phyloP scores from a whole-genome alignment of 2,797 vertebrate genomes.

The Spea hammondii region DNA sequence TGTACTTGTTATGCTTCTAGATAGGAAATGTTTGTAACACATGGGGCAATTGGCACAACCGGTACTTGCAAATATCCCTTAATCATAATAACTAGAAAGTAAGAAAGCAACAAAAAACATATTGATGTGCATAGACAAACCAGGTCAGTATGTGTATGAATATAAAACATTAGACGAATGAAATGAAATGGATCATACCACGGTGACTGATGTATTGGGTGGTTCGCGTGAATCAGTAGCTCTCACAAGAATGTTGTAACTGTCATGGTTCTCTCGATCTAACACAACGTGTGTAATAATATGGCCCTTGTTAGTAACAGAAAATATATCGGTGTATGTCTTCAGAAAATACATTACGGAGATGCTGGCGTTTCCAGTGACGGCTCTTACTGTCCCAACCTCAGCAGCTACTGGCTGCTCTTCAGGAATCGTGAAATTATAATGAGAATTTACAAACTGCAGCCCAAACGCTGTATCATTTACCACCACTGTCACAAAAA shows the following conservation, averaged over 20 bases:
- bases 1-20: too few relatives aligned
- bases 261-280: constrained; percentile 68
- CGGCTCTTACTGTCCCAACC: constrained; percentile 67
- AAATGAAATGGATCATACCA: constrained; percentile 61
- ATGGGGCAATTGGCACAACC: too few relatives aligned
- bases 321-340: constrained; percentile 66
- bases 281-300: constrained; percentile 58
- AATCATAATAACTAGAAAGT: too few relatives aligned
- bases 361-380: constrained; percentile 56
- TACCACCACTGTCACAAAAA: constrained; percentile 63
- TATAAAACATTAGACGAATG: too few relatives aligned
- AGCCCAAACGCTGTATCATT: constrained; percentile 57
- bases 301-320: constrained; percentile 59
- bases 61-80: too few relatives aligned
- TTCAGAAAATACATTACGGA: constrained; percentile 63
- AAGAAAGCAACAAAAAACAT: too few relatives aligned
- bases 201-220: constrained; percentile 63
- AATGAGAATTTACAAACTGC: constrained; percentile 64
- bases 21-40: too few relatives aligned
- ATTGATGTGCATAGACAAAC: too few relatives aligned
- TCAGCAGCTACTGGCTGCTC: constrained; percentile 47
- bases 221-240: constrained; percentile 68
- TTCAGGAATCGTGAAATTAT: constrained; percentile 70
- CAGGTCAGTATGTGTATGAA: too few relatives aligned
- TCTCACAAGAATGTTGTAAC: constrained; percentile 68